Percentiles rank a stretch among this genome's conserved stretches.
Conservation (phyloP, 2,888 invertebrate genomes). For the Chrysotoxum bicinctum region DNA sequence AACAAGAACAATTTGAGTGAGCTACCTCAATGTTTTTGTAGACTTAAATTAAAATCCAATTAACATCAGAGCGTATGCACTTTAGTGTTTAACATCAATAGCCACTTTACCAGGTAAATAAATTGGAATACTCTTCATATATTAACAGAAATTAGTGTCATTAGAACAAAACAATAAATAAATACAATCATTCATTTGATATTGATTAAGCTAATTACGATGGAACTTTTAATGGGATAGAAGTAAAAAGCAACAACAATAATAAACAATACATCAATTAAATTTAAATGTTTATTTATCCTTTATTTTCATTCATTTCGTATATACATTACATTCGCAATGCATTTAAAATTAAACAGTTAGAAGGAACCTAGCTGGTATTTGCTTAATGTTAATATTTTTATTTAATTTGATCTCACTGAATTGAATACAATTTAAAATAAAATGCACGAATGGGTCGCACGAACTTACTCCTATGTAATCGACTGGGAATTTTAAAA, state of each 20-base stretch:
- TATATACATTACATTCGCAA: neutral
- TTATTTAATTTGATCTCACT: too few species aligned
- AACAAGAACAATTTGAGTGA: too few species aligned
- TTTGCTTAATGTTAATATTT: too few species aligned
- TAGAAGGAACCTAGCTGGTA: too few species aligned
- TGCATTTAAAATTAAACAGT: too few species aligned
- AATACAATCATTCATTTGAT: conserved; percentile 3
- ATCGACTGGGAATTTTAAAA: too few species aligned
- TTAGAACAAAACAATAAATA: conserved; percentile 15
- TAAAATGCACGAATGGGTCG: too few species aligned
- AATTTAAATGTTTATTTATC: conserved; percentile 3
- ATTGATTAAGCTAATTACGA: conserved; percentile 6
- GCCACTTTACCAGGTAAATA: conserved; percentile 11
- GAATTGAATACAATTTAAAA: too few species aligned
- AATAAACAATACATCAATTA: neutral
- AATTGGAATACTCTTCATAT: conserved; percentile 7
- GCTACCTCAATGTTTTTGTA: too few species aligned
- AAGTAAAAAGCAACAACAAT: neutral
- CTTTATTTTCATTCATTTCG: neutral
- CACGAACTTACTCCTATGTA: too few species aligned
- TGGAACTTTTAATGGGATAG: neutral
- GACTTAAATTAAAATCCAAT: too few species aligned
- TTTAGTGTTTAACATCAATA: neutral
- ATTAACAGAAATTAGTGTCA: conserved; percentile 17
- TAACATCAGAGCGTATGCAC: neutral